phyloP scores from a whole-genome alignment of 2,113 vertebrate genomes.

The Festucalex cinctus region DNA sequence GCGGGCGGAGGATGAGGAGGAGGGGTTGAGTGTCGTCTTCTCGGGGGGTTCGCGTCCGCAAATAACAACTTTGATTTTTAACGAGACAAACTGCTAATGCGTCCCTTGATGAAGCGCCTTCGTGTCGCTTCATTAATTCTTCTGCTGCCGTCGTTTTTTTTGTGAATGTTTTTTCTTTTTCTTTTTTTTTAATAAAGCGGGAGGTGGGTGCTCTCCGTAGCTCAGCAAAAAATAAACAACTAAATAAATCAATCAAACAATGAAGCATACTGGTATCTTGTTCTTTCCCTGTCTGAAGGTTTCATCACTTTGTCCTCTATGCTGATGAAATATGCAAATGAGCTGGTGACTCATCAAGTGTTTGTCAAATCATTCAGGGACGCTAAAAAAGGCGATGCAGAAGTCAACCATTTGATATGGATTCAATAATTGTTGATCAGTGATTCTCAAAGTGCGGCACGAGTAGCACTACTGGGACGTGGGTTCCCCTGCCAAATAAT shows the following conservation, averaged over 20 bases:
- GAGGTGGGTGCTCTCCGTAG: constrained; percentile 38
- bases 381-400: too few relatives aligned
- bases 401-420: too few relatives aligned
- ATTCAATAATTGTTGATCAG: too few relatives aligned
- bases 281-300: background rate
- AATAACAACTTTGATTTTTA: constrained; percentile 17
- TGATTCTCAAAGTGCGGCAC: too few relatives aligned
- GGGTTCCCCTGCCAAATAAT: too few relatives aligned
- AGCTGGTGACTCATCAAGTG: background rate
- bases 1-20: too few relatives aligned
- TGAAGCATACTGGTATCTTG: background rate
- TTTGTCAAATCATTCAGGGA: too few relatives aligned
- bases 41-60: background rate
- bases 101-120: constrained; percentile 7
- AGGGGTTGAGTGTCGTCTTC: too few relatives aligned
- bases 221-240: constrained; percentile 13
- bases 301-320: background rate
- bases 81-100: constrained; percentile 8
- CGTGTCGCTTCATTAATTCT: constrained; percentile 32
- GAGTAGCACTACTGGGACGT: too few relatives aligned
- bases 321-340: background rate
- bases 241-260: too few relatives aligned
- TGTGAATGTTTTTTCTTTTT: too few relatives aligned
- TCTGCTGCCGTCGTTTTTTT: constrained; percentile 38
- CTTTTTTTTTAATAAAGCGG: background rate